Conservation (phyloP, 2,888 invertebrate genomes). For the Eremobia ochroleuca region DNA sequence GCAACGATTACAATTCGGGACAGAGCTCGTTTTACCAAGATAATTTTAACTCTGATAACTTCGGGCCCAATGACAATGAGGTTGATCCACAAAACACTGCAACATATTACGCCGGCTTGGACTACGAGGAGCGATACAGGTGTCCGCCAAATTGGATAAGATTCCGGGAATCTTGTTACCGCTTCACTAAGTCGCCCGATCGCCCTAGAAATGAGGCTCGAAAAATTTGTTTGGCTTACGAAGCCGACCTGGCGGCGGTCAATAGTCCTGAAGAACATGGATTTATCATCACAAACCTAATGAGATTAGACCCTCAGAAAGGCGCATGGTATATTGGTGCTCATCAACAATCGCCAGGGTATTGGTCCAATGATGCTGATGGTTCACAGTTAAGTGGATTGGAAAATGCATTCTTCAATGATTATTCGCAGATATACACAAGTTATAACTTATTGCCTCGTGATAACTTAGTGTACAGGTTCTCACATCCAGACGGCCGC, state of each 20-base stretch:
- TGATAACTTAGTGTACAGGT: conserved; percentile 95
- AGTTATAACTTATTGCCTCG: conserved; percentile 90
- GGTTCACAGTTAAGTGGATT: conserved; percentile 94
- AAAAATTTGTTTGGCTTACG: conserved; percentile 95
- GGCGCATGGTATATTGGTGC: conserved; percentile 97
- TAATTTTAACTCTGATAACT: conserved; percentile 80
- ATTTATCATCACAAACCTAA: conserved; percentile 96
- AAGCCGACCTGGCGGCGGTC: conserved; percentile 95
- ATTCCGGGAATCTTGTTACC: conserved; percentile 95
- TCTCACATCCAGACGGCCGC: conserved; percentile 93
- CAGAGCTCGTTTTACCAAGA: conserved; percentile 88
- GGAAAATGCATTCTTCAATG: conserved; percentile 96
- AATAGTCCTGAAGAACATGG: conserved; percentile 96
- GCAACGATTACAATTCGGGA: conserved; percentile 80
- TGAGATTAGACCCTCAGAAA: conserved; percentile 96
- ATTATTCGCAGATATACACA: conserved; percentile 83
- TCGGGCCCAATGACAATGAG: conserved; percentile 82
- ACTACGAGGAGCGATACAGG: conserved; percentile 85
- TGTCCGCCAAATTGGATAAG: conserved; percentile 98
- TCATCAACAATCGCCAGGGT: conserved; percentile 93
- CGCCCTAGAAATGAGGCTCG: conserved; percentile 95
- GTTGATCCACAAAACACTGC: conserved; percentile 84
- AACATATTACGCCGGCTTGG: conserved; percentile 85
- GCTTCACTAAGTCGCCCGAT: conserved; percentile 96
- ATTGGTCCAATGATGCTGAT: conserved; percentile 96